Evolutionary conservation across 92 coral and sea anemone genomes (phyloP).

Genomic region (Phymanthus crucifer): DNA sequence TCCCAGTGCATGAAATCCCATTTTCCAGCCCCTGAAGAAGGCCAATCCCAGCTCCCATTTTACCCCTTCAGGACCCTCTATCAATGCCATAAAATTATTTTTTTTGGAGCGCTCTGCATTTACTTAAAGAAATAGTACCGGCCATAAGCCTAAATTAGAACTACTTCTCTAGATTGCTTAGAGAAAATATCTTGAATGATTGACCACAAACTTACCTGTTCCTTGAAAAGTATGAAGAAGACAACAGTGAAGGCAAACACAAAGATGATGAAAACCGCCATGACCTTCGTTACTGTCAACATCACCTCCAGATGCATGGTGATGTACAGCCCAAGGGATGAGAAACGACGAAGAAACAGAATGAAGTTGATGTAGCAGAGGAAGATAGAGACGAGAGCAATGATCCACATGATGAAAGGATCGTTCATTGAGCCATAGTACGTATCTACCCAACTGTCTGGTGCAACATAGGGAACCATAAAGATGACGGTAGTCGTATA

Average conservation of each 20-base stretch:
- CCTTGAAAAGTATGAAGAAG: constrained; percentile 65
- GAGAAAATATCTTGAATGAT: no score
- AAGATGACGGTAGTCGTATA: constrained; percentile 52
- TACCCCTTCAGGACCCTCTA: no score
- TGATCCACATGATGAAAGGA: constrained; percentile 64
- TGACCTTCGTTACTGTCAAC: constrained; percentile 62
- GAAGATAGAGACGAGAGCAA: constrained; percentile 69
- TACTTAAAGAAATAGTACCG: no score
- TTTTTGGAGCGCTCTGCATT: no score
- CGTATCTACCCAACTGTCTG: constrained; percentile 16
- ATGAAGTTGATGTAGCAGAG: constrained; percentile 77
- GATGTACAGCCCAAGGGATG: constrained; percentile 64
- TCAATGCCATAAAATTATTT: no score
- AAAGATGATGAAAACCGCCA: constrained; percentile 56
- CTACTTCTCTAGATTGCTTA: no score
- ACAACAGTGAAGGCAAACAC: constrained; percentile 60
- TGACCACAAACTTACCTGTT: no score
- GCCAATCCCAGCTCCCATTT: no score
- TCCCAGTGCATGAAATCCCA: no score
- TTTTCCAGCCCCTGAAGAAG: no score
- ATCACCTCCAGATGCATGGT: constrained; percentile 72
- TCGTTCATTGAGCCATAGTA: constrained; percentile 45
- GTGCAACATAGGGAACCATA: constrained; percentile 62
- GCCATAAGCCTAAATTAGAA: no score
- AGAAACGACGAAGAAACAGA: constrained; percentile 73